A percentile compares a stretch with the other conserved stretches of the same genome.
Evolutionary conservation across 2,888 invertebrate genomes (phyloP).

Genomic region (Subacronicta megacephala): DNA sequence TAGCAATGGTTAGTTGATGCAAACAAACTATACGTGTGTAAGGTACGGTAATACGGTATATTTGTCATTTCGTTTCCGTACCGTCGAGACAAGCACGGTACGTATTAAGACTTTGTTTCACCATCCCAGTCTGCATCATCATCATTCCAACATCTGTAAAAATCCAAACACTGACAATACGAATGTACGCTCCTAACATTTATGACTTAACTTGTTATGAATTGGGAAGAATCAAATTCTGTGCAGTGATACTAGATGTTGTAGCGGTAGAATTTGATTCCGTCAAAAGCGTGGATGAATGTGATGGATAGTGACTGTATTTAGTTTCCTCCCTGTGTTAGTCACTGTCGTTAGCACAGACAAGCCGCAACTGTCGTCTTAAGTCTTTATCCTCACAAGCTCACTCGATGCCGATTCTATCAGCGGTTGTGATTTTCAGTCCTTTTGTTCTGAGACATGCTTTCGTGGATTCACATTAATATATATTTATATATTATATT

Average conservation of each 20-base stretch:
- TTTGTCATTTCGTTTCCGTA: conserved; percentile 90
- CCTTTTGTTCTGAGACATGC: conserved; percentile 87
- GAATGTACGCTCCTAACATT: conserved; percentile 77
- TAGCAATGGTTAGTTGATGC: conserved; percentile 88
- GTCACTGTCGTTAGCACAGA: conserved; percentile 85
- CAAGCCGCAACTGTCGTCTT: conserved; percentile 84
- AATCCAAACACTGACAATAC: conserved; percentile 90
- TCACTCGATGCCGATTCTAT: conserved; percentile 75
- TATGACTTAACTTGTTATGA: conserved; percentile 64
- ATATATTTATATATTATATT: conserved; percentile 63
- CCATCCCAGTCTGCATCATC: conserved; percentile 99
- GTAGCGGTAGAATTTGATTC: conserved; percentile 69
- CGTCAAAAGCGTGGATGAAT: conserved; percentile 76
- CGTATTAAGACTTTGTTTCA: conserved; percentile 96
- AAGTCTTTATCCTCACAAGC: conserved; percentile 84
- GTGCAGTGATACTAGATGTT: conserved; percentile 48
- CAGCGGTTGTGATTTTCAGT: conserved; percentile 79
- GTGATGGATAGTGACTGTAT: conserved; percentile 77
- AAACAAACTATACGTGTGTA: conserved; percentile 86
- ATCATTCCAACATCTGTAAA: conserved; percentile 99
- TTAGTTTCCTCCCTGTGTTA: conserved; percentile 78
- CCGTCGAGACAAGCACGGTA: conserved; percentile 94
- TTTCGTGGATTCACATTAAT: conserved; percentile 82
- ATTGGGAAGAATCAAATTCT: conserved; percentile 70
- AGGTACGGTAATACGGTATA: conserved; percentile 83